These are phyloP conservation scores for Drosophila eohydei DNA, from an alignment of 2,888 invertebrate species.

Conservation along the genomic window DNA sequence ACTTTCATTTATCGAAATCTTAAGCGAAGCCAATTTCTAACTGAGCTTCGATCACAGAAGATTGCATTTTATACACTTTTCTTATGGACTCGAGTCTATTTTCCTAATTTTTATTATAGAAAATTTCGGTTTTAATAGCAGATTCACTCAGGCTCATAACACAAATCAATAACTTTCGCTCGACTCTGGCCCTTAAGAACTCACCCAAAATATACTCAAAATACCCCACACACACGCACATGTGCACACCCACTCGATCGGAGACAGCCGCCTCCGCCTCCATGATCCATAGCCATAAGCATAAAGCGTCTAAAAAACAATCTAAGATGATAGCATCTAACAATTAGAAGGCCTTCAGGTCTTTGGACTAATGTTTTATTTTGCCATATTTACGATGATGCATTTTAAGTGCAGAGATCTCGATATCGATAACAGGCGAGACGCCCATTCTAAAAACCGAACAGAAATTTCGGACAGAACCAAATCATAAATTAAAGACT, in stretches of 20 bases:
- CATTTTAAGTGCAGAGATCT: conserved; percentile 63
- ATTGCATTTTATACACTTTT: not conserved
- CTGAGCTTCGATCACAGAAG: not conserved
- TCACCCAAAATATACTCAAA: not conserved
- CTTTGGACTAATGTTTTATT: conserved; percentile 52
- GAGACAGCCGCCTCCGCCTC: conserved; percentile 29
- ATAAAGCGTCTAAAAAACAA: conserved; percentile 42
- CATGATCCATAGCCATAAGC: conserved; percentile 33
- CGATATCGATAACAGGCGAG: conserved; percentile 45
- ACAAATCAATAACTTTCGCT: conserved; percentile 31
- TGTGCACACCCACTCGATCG: not conserved
- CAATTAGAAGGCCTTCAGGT: conserved; percentile 51
- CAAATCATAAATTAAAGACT: conserved; percentile 36
- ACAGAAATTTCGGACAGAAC: conserved; percentile 12
- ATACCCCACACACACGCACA: conserved; percentile 6
- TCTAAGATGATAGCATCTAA: conserved; percentile 54
- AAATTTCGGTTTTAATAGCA: not conserved
- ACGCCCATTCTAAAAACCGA: conserved; percentile 42
- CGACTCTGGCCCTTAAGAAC: conserved; percentile 7
- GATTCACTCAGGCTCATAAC: not conserved
- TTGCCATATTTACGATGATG: conserved; percentile 76
- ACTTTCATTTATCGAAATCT: not conserved
- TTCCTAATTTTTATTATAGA: not conserved
- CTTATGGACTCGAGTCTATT: not conserved
- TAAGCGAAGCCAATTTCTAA: not conserved